These are phyloP conservation scores for Coccyzus lansbergi DNA, from an alignment of 2,797 vertebrate species.

Conservation along the genomic window DNA sequence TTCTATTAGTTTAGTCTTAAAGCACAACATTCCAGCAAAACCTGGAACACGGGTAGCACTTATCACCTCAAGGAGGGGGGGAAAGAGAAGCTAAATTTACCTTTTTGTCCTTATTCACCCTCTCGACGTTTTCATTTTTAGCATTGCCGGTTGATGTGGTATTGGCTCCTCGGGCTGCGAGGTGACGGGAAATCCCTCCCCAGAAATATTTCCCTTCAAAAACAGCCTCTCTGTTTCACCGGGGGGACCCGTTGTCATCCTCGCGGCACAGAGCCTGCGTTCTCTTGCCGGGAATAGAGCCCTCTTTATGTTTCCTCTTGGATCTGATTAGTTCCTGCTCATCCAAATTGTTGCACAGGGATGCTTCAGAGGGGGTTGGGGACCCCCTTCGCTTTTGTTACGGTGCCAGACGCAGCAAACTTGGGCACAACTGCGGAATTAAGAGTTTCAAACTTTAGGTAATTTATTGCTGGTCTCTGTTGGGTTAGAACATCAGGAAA, in stretches of 20 bases:
- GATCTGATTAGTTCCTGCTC: neutral
- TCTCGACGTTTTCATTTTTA: neutral
- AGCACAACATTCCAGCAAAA: constrained; percentile 37
- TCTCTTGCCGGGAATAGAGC: neutral
- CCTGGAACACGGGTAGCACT: constrained; percentile 19
- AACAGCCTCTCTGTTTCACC: accelerated
- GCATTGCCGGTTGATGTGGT: constrained; percentile 49
- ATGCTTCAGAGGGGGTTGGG: neutral
- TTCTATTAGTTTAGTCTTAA: constrained; percentile 33
- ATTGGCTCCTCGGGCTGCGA: constrained; percentile 45
- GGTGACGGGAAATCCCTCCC: constrained; percentile 52
- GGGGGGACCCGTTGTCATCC: neutral
- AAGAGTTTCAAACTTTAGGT: neutral
- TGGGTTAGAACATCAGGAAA: neutral
- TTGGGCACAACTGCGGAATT: neutral
- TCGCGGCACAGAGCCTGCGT: neutral
- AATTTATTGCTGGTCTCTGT: neutral
- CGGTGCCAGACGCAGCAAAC: neutral
- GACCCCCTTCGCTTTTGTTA: neutral
- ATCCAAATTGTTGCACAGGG: neutral
- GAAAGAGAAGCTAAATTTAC: constrained; percentile 38
- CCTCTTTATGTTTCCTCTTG: neutral
- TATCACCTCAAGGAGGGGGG: neutral
- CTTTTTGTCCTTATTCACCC: constrained; percentile 47
- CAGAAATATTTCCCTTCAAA: neutral